phyloP scores from a whole-genome alignment of 1,140 invertebrate genomes.

The Zaprionus ornatus region DNA sequence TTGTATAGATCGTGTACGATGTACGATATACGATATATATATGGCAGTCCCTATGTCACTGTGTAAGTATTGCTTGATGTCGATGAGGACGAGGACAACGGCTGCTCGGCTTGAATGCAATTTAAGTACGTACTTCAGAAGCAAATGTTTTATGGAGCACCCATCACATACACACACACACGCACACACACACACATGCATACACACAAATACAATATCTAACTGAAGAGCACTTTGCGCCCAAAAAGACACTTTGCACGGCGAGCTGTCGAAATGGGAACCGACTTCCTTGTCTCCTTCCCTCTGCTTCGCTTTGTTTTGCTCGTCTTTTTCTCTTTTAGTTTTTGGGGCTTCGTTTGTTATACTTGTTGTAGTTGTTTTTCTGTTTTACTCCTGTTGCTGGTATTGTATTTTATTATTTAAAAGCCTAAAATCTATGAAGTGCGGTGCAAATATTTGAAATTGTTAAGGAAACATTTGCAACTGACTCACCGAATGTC shows the following conservation, averaged over 20 bases:
- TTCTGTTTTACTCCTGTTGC: constrained; percentile 12
- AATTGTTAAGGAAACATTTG: constrained; percentile 73
- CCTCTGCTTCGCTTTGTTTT: neutral
- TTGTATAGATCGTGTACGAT: constrained; percentile 52
- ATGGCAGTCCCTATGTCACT: neutral
- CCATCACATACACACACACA: constrained; percentile 49
- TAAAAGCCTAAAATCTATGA: constrained; percentile 82
- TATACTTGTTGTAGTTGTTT: neutral
- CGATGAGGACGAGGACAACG: constrained; percentile 2
- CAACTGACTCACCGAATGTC: constrained; percentile 64
- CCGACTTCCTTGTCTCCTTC: constrained; percentile 27
- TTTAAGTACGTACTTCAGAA: constrained; percentile 78
- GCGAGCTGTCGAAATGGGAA: constrained; percentile 53
- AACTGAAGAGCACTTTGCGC: constrained; percentile 41
- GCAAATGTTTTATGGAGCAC: constrained; percentile 78
- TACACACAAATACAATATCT: constrained; percentile 24
- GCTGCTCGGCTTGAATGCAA: constrained; percentile 77
- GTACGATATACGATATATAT: neutral
- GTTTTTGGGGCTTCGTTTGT: constrained; percentile 18
- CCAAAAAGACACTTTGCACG: constrained; percentile 61
- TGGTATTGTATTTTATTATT: constrained; percentile 73
- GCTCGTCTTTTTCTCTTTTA: constrained; percentile 33
- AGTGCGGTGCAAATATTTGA: constrained; percentile 81
- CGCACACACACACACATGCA: constrained; percentile 36
- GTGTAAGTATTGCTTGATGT: constrained; percentile 60